Conservation (phyloP, 2,888 invertebrate genomes). For the Agrochola lota region DNA sequence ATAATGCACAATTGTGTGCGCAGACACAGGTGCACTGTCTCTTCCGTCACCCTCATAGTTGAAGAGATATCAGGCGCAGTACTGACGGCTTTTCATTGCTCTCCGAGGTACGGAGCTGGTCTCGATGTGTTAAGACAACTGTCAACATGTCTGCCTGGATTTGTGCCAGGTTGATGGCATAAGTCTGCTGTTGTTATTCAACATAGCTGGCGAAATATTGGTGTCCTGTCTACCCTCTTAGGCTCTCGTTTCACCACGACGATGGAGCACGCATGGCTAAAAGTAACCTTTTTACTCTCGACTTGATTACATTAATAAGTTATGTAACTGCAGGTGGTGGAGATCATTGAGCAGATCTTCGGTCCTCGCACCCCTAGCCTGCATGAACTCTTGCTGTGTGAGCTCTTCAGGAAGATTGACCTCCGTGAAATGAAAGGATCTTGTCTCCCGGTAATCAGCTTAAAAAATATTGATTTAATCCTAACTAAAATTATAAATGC, state of each 20-base stretch:
- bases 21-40: neutral
- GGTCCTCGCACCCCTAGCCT: slow-evolving; percentile 93
- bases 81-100: neutral
- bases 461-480: neutral
- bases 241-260: neutral
- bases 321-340: slow-evolving; percentile 91
- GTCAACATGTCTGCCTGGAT: neutral
- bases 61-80: neutral
- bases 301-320: neutral
- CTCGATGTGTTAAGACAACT: neutral
- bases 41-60: too few relatives aligned
- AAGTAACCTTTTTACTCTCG: neutral
- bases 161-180: neutral
- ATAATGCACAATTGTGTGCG: neutral
- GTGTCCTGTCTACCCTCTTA: too few relatives aligned
- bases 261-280: neutral
- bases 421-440: slow-evolving; percentile 96
- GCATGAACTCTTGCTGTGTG: slow-evolving; percentile 95
- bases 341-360: slow-evolving; percentile 95
- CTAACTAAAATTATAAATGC: too few relatives aligned
- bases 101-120: neutral
- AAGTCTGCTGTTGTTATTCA: neutral
- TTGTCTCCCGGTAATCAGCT: slow-evolving; percentile 92
- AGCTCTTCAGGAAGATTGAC: slow-evolving; percentile 96
- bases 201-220: neutral